Conservation (phyloP, 2,797 vertebrate species). For the Hydrolagus colliei region DNA sequence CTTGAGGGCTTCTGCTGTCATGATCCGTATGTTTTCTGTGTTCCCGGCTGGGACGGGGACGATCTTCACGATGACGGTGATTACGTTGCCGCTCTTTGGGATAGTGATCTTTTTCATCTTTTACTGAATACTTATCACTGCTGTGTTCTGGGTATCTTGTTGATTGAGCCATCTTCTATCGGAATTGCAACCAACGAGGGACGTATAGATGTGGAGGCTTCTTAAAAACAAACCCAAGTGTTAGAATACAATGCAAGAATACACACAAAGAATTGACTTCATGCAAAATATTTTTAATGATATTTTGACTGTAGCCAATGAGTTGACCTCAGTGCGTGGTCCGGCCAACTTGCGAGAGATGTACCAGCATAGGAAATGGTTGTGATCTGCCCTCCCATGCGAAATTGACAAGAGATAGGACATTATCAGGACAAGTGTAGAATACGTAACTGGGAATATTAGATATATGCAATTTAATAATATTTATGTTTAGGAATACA, state of each 20-base stretch:
- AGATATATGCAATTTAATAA: too few relatives aligned
- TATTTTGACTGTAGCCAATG: too few relatives aligned
- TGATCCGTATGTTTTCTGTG: background rate
- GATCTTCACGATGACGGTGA: background rate
- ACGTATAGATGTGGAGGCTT: background rate
- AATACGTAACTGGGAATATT: too few relatives aligned
- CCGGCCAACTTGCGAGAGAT: too few relatives aligned
- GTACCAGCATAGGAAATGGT: too few relatives aligned
- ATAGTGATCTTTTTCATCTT: background rate
- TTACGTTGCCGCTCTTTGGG: background rate
- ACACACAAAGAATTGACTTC: background rate
- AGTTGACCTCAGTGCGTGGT: too few relatives aligned
- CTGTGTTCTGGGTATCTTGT: background rate
- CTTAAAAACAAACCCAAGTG: background rate
- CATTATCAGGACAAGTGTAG: too few relatives aligned
- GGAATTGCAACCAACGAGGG: too few relatives aligned
- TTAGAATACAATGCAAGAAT: background rate
- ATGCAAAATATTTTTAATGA: background rate
- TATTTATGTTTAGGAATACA: too few relatives aligned
- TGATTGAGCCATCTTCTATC: constrained; percentile 1
- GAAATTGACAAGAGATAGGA: too few relatives aligned
- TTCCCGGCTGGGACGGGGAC: background rate
- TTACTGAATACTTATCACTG: background rate
- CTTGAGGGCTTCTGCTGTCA: constrained; percentile 7
- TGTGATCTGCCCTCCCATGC: too few relatives aligned